A percentile compares a stretch with the other conserved stretches of the same genome.
Evolutionary conservation across 2,888 invertebrate genomes (phyloP).

Genomic region (Diloba caeruleocephala): DNA sequence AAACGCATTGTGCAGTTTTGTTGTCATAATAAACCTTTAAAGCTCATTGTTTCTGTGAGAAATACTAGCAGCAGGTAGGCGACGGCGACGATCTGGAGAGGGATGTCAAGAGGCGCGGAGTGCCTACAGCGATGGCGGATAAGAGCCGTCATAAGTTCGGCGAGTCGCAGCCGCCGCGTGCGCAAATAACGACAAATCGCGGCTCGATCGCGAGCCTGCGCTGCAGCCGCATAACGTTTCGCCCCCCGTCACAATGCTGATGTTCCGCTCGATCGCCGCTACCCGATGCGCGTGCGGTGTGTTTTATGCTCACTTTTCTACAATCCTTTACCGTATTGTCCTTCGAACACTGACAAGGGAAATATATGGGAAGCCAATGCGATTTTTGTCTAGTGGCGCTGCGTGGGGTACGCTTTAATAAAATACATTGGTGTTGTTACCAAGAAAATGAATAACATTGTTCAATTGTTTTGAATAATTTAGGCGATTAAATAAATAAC

Average conservation of each 20-base stretch:
- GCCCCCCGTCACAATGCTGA: constrained; percentile 68
- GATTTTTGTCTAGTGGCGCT: constrained; percentile 86
- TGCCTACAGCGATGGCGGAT: constrained; percentile 80
- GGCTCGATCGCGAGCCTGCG: constrained; percentile 66
- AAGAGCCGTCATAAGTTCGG: constrained; percentile 83
- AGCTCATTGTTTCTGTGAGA: constrained; percentile 86
- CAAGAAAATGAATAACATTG: constrained; percentile 30
- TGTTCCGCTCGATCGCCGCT: constrained; percentile 72
- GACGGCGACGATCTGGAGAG: constrained; percentile 66
- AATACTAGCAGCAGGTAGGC: constrained; percentile 75
- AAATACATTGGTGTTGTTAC: constrained; percentile 54
- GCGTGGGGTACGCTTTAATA: constrained; percentile 79
- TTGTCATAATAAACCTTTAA: constrained; percentile 83
- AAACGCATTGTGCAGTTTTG: constrained; percentile 60
- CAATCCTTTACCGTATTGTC: constrained; percentile 81
- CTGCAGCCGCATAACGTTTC: constrained; percentile 17
- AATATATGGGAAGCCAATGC: constrained; percentile 81
- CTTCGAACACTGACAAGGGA: constrained; percentile 74
- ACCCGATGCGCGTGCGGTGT: constrained; percentile 77
- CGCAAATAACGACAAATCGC: constrained; percentile 86
- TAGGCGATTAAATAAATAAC: constrained; percentile 1
- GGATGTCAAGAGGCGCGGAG: constrained; percentile 76
- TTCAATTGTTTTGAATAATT: constrained; percentile 15
- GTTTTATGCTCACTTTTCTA: constrained; percentile 84
- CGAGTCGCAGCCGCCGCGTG: constrained; percentile 63